phyloP scores from a whole-genome alignment of 2,888 invertebrate genomes.

The Athetis lepigone region DNA sequence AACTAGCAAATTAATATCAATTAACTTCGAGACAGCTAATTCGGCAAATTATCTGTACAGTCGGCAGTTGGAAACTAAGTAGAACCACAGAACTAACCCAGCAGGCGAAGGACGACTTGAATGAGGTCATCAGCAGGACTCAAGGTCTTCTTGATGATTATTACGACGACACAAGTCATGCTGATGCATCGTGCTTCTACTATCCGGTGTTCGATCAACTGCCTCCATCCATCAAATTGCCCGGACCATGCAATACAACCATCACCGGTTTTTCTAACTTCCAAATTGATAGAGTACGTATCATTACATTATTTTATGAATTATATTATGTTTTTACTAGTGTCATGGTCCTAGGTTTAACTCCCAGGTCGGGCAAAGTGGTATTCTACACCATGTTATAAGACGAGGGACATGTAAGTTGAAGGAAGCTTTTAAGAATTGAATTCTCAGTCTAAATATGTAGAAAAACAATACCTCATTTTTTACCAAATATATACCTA shows the following conservation, averaged over 20 bases:
- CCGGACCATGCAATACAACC: slow-evolving; percentile 23
- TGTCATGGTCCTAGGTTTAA: background rate
- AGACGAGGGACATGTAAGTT: too few species aligned
- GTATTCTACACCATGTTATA: too few species aligned
- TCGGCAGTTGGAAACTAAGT: slow-evolving; percentile 85
- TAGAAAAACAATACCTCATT: too few species aligned
- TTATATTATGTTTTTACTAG: too few species aligned
- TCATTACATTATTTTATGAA: too few species aligned
- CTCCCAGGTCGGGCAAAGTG: background rate
- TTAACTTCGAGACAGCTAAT: background rate
- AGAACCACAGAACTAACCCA: slow-evolving; percentile 68
- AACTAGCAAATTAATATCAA: background rate
- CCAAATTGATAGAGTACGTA: slow-evolving; percentile 16
- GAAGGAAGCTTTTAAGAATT: too few species aligned
- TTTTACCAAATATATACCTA: too few species aligned
- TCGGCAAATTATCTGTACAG: slow-evolving; percentile 63
- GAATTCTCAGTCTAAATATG: too few species aligned
- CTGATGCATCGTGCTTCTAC: slow-evolving; percentile 65
- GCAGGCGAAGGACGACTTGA: slow-evolving; percentile 67
- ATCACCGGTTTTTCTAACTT: slow-evolving; percentile 27
- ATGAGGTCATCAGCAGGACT: slow-evolving; percentile 70
- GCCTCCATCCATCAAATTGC: slow-evolving; percentile 30
- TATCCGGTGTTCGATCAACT: slow-evolving; percentile 24
- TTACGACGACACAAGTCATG: slow-evolving; percentile 77
- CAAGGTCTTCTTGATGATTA: slow-evolving; percentile 78